Percentiles rank a stretch among this genome's conserved stretches.
Evolutionary conservation across 30 jellyfish, hydroid and myxozoan genomes (phyloP).

Genomic region (Aurelia coerulea): DNA sequence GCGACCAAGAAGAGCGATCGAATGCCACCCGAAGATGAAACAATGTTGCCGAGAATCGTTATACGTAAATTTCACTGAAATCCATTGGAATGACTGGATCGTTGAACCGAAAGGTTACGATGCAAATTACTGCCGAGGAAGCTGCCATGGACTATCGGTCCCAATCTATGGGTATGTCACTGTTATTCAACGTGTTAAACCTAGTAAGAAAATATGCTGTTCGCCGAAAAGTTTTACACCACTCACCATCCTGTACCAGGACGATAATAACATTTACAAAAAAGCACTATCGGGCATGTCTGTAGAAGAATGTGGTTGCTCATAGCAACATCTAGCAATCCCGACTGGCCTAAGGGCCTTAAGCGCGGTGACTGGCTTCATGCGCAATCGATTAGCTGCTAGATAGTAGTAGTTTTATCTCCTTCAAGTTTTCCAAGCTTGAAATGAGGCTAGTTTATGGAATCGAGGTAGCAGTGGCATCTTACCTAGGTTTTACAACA

Average conservation of each 20-base stretch:
- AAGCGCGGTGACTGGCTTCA: conserved; percentile 47
- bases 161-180: conserved; percentile 79
- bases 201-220: conserved; percentile 64
- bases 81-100: conserved; percentile 89
- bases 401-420: conserved; percentile 12
- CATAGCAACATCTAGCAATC: conserved; percentile 33
- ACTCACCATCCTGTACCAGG: conserved; percentile 58
- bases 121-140: conserved; percentile 74
- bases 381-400: conserved; percentile 51
- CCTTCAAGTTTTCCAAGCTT: too few species aligned
- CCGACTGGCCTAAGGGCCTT: neutral
- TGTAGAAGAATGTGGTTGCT: conserved; percentile 84
- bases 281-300: conserved; percentile 65
- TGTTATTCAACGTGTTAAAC: conserved; percentile 45
- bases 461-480: too few species aligned
- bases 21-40: conserved; percentile 51
- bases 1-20: conserved; percentile 44
- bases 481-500: too few species aligned
- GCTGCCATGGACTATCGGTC: conserved; percentile 60
- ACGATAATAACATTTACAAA: conserved; percentile 63
- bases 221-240: conserved; percentile 68
- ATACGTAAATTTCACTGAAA: conserved; percentile 68
- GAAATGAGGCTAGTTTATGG: neutral
- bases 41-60: conserved; percentile 80
- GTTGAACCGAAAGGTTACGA: conserved; percentile 76